These are phyloP conservation scores for Drosophila longiperda DNA, from an alignment of 2,888 invertebrate species.

Conservation along the genomic window DNA sequence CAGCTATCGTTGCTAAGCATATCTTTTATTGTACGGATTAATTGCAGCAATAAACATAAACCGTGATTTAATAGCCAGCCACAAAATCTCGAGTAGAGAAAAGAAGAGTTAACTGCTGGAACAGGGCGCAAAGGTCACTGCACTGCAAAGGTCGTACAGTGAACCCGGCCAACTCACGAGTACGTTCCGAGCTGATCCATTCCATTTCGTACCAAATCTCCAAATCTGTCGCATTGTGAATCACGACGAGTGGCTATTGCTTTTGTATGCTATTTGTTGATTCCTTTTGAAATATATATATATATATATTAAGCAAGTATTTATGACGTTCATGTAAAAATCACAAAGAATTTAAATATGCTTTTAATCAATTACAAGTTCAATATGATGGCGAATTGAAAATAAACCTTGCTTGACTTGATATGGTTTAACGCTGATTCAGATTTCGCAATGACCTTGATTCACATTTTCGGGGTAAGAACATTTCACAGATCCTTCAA, in stretches of 20 bases:
- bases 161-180: neutral
- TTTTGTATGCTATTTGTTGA: constrained; percentile 41
- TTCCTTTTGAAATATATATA: constrained; percentile 20
- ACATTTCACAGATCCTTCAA: constrained; percentile 51
- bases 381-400: constrained; percentile 41
- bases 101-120: neutral
- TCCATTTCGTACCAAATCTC: constrained; percentile 22
- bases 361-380: constrained; percentile 71
- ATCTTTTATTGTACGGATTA: constrained; percentile 57
- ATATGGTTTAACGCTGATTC: constrained; percentile 43
- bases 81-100: constrained; percentile 7
- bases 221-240: constrained; percentile 52
- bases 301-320: constrained; percentile 23
- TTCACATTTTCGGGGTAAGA: constrained; percentile 14
- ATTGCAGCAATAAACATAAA: constrained; percentile 70
- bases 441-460: constrained; percentile 52
- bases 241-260: constrained; percentile 72
- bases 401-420: constrained; percentile 43
- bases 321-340: constrained; percentile 59
- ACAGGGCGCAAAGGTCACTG: constrained; percentile 56
- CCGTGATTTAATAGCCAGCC: constrained; percentile 58
- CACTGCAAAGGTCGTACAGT: constrained; percentile 61
- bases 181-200: constrained; percentile 9
- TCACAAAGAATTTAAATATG: constrained; percentile 65
- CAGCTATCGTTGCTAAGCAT: constrained; percentile 41